A percentile compares a stretch with the other conserved stretches of the same genome.
Conservation (phyloP, 1,140 invertebrate genomes). For the Bombus terrestris region DNA sequence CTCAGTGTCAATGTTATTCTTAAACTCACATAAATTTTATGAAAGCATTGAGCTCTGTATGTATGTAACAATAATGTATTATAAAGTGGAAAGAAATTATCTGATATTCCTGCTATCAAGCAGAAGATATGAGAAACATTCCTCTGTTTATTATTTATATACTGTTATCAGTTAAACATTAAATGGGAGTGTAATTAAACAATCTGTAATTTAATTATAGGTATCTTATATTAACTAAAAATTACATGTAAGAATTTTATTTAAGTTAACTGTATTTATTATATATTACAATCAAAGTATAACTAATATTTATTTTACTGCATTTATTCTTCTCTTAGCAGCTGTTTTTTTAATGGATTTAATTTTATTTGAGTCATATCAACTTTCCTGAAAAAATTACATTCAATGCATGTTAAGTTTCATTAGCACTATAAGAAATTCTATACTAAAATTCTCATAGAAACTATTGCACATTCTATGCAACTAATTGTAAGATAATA, state of each 20-base stretch:
- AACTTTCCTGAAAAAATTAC: constrained; percentile 36
- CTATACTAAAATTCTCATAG: background rate
- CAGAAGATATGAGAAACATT: constrained; percentile 57
- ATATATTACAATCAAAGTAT: constrained; percentile 19
- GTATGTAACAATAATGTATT: constrained; percentile 55
- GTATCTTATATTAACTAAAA: background rate
- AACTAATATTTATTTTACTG: constrained; percentile 13
- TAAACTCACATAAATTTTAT: constrained; percentile 49
- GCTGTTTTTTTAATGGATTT: constrained; percentile 24
- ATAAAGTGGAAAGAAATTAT: constrained; percentile 46
- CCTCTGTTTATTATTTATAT: constrained; percentile 59
- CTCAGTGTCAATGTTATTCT: constrained; percentile 60
- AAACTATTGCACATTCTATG: background rate
- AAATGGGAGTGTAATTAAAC: constrained; percentile 40
- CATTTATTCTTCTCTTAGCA: background rate
- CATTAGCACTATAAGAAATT: background rate
- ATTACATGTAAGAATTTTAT: background rate
- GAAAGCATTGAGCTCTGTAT: constrained; percentile 46
- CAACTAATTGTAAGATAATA: background rate
- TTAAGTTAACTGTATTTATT: constrained; percentile 45
- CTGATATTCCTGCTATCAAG: constrained; percentile 20
- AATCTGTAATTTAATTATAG: constrained; percentile 4
- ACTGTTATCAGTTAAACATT: constrained; percentile 57
- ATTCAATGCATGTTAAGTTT: background rate
- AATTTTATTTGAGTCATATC: background rate